These are phyloP conservation scores for Labrus mixtus DNA, from an alignment of 2,113 vertebrate species.

Conservation along the genomic window DNA sequence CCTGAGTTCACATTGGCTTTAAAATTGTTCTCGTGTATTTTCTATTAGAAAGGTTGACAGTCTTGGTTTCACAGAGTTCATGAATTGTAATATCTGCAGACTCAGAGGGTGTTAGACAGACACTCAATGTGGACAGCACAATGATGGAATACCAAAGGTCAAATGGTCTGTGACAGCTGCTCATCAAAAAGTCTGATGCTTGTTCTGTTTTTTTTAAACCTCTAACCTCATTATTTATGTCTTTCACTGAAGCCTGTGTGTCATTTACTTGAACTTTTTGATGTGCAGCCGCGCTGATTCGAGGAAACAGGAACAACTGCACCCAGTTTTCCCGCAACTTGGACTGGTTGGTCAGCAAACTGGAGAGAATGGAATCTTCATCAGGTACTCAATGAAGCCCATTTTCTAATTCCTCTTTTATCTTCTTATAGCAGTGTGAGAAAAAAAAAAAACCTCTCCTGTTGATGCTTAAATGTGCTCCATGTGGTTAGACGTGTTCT, in stretches of 20 bases:
- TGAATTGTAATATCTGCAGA: slow-evolving; percentile 9
- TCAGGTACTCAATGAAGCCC: slow-evolving; percentile 86
- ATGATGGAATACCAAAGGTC: neutral
- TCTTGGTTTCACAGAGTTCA: slow-evolving; percentile 4
- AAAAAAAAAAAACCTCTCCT: no score
- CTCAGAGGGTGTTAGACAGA: neutral
- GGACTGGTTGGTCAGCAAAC: slow-evolving; percentile 97
- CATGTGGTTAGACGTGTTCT: neutral
- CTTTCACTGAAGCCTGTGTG: neutral
- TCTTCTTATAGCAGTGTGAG: neutral
- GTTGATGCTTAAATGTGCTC: no score
- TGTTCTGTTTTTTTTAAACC: neutral
- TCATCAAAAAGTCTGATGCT: neutral
- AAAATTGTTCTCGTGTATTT: slow-evolving; percentile 15
- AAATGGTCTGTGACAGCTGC: neutral
- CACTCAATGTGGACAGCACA: neutral
- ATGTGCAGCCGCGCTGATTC: slow-evolving; percentile 91
- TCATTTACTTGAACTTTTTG: neutral
- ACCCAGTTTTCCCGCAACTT: slow-evolving; percentile 96
- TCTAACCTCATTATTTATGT: neutral
- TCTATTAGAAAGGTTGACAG: neutral
- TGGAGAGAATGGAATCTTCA: slow-evolving; percentile 96
- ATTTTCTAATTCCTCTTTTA: neutral
- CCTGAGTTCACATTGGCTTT: slow-evolving; percentile 2
- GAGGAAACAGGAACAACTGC: slow-evolving; percentile 96